phyloP scores from a whole-genome alignment of 1,140 invertebrate genomes.

The Ips typographus region DNA sequence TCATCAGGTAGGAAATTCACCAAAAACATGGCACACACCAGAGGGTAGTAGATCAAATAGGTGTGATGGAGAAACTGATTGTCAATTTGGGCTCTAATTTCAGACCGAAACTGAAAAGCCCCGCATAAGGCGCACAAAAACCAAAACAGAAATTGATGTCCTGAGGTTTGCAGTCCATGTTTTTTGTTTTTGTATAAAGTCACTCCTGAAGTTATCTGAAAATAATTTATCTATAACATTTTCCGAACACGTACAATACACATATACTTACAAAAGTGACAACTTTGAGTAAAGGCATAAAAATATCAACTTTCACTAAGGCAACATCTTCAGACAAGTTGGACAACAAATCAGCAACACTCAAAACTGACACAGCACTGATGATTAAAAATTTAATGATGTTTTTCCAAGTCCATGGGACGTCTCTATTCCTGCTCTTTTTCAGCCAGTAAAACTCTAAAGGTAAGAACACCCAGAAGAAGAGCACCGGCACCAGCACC shows the following conservation, averaged over 20 bases:
- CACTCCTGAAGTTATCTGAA: constrained; percentile 65
- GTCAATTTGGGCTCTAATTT: constrained; percentile 55
- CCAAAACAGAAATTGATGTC: constrained; percentile 87
- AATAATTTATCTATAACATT: background rate
- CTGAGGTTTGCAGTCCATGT: constrained; percentile 81
- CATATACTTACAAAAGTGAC: constrained; percentile 73
- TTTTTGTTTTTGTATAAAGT: constrained; percentile 77
- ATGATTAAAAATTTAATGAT: constrained; percentile 69
- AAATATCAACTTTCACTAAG: constrained; percentile 68
- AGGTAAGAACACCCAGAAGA: background rate
- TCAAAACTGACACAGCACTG: constrained; percentile 61
- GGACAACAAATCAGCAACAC: constrained; percentile 57
- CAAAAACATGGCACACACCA: constrained; percentile 71
- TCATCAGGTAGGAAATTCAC: constrained; percentile 82
- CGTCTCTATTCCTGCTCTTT: background rate
- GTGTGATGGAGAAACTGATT: constrained; percentile 68
- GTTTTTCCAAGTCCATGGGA: background rate
- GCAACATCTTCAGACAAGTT: constrained; percentile 53
- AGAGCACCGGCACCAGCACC: constrained; percentile 62
- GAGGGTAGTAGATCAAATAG: constrained; percentile 79
- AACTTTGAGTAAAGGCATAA: constrained; percentile 72
- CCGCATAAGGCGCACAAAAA: constrained; percentile 69
- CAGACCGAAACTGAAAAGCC: constrained; percentile 69
- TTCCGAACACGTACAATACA: background rate
- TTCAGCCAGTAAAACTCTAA: background rate